Conservation (phyloP, 2,888 invertebrate genomes). For the Morinoia aosen region DNA sequence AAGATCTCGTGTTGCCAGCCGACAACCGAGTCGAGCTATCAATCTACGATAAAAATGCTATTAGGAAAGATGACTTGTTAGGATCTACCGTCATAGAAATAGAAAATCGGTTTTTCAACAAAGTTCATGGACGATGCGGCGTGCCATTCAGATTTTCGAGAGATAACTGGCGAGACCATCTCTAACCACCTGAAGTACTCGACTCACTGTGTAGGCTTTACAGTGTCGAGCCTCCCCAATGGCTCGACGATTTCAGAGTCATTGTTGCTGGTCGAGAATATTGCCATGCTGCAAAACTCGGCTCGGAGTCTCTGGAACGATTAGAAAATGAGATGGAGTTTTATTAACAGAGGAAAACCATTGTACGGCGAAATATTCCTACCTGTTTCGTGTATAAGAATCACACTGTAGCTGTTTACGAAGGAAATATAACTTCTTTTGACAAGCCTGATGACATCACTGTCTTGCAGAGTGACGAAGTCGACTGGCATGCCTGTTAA, state of each 20-base stretch:
- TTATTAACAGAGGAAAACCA: background rate
- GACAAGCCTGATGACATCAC: background rate
- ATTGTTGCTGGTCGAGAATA: background rate
- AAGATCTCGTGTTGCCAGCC: background rate
- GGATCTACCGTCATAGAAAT: constrained; percentile 14
- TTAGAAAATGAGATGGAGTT: background rate
- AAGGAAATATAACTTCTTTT: constrained; percentile 24
- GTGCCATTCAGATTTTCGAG: background rate
- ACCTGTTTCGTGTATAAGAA: background rate
- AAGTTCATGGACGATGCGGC: constrained; percentile 23
- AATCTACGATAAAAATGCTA: constrained; percentile 33
- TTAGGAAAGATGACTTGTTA: constrained; percentile 46
- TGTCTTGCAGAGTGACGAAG: background rate
- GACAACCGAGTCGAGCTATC: background rate
- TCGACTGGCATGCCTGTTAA: background rate
- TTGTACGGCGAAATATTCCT: constrained; percentile 11
- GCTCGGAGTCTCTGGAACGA: background rate
- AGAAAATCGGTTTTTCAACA: constrained; percentile 32
- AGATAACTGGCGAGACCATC: constrained; percentile 19
- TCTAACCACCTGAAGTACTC: background rate
- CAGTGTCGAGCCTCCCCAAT: background rate
- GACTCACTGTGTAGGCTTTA: background rate
- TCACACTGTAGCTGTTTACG: background rate
- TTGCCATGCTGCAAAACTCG: constrained; percentile 5
- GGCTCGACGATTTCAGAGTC: constrained; percentile 18